These are phyloP conservation scores for Seriola dumerili DNA, from an alignment of 2,113 vertebrate species.

Conservation along the genomic window DNA sequence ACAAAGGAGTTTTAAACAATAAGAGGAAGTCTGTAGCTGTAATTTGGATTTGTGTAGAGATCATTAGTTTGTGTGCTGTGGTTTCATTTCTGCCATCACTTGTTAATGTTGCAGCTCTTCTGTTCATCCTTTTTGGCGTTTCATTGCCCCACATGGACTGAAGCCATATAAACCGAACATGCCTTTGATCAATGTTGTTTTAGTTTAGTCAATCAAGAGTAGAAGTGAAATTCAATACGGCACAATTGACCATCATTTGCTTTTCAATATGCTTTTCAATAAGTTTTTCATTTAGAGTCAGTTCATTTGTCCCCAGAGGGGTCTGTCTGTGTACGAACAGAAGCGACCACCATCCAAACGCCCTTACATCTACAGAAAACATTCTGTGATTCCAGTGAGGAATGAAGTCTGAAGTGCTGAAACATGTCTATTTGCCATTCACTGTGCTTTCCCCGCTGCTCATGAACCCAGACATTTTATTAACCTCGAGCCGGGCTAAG, in stretches of 20 bases:
- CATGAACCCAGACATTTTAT: conserved; percentile 69
- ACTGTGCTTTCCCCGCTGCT: conserved; percentile 43
- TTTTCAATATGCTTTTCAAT: neutral
- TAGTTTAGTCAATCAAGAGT: conserved; percentile 15
- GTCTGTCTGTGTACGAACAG: conserved; percentile 33
- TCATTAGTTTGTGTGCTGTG: neutral
- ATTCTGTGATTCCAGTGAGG: conserved; percentile 59
- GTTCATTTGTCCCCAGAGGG: neutral
- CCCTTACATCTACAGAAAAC: conserved; percentile 67
- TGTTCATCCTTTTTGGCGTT: neutral
- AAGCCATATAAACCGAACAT: neutral
- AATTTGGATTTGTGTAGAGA: conserved; percentile 4
- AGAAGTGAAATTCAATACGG: neutral
- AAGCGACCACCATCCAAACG: conserved; percentile 51
- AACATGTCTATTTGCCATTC: conserved; percentile 70
- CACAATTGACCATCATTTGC: neutral
- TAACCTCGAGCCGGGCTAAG: conserved; percentile 65
- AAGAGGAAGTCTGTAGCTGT: neutral
- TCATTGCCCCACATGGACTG: neutral
- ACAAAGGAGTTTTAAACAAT: neutral
- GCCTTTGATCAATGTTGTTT: conserved; percentile 32
- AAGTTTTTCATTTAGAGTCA: neutral
- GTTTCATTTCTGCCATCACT: neutral
- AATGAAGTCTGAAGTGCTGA: conserved; percentile 61
- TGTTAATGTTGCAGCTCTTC: neutral